Base-by-base conservation (phyloP, 2,888 invertebrate genomes). In the Drosophila subsilvestris region DNA sequence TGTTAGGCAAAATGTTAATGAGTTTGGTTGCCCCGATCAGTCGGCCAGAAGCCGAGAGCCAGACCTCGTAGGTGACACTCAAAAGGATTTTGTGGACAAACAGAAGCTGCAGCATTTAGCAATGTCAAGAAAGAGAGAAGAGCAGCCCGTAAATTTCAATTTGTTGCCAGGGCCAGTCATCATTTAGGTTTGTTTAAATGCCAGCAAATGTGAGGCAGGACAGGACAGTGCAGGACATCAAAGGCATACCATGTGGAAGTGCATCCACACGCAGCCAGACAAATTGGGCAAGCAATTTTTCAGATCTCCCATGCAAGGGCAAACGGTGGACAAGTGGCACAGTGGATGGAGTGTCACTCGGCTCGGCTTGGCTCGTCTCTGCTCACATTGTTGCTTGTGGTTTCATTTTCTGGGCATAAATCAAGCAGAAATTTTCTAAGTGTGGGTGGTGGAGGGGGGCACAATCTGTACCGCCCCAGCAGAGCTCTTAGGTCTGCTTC, bases 401-500 rank as follows among this genome's bases (percentile, higher is more conserved):
- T 70, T 74, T 81, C 76, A 76, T 81, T 79, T 81, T 73, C 72
- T 68, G 70, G 70, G 74, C 74, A 81, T 81, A 81, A 81, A 81
- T 81, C 80, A 81, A 80, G 63, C 69, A 63, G 63, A 80, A 81
- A 76, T 65, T 68, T 74, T 67, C 59, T 3, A 20, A 22, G 22
- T n/a, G 3, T 59, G 63, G 22, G 37, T 29, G 32, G 37, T n/a
- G 29, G 29, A 3, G 61, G 61, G 20, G 29, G 37, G 20, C 45
- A 32, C 48, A 51, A 56, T 63, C 49, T 59, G 49, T 58, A 49
- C 14, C 12, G 49, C 27, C 56, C 69, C 51, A 55, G 51, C 69
- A 27, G 59, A 76, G 63, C 59, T 54, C 53, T 63, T 63, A 55
- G 58, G 61, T 76, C 56, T 43, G 43, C 61, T 53, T 45, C 68